phyloP scores from a whole-genome alignment of 2,113 vertebrate genomes.

The Natator depressus region DNA sequence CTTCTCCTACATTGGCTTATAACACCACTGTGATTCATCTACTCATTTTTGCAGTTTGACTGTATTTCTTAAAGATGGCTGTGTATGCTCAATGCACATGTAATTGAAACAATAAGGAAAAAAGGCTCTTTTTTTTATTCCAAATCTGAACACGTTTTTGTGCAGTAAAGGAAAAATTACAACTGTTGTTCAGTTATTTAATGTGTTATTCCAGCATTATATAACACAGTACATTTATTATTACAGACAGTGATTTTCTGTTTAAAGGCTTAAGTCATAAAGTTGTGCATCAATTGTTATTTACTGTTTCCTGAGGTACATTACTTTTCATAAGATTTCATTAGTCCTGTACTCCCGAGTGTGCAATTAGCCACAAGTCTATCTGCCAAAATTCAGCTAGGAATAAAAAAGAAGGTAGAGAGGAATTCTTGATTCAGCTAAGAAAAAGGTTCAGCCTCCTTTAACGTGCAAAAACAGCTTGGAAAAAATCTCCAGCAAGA shows the following conservation, averaged over 20 bases:
- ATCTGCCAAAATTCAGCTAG: constrained; percentile 24
- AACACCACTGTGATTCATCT: neutral
- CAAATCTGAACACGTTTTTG: constrained; percentile 9
- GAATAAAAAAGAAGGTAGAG: neutral
- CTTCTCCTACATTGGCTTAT: neutral
- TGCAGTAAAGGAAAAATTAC: constrained; percentile 27
- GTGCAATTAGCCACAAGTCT: constrained; percentile 23
- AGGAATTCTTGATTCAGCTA: constrained; percentile 14
- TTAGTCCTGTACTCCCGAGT: constrained; percentile 35
- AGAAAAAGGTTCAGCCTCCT: neutral
- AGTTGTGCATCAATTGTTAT: constrained; percentile 56
- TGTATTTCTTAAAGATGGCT: constrained; percentile 1
- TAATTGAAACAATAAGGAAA: constrained; percentile 1
- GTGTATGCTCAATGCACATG: neutral
- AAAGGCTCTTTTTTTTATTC: neutral
- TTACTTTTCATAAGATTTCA: constrained; percentile 59
- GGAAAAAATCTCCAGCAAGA: neutral
- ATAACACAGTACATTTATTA: constrained; percentile 48
- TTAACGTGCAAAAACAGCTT: neutral
- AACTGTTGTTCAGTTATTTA: constrained; percentile 49
- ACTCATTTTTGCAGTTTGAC: neutral
- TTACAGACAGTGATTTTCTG: constrained; percentile 51
- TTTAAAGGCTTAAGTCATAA: constrained; percentile 39
- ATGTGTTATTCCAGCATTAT: constrained; percentile 36
- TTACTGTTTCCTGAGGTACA: constrained; percentile 41